Base-by-base conservation (phyloP, 2,113 vertebrate genomes). In the Scopus umbretta region DNA sequence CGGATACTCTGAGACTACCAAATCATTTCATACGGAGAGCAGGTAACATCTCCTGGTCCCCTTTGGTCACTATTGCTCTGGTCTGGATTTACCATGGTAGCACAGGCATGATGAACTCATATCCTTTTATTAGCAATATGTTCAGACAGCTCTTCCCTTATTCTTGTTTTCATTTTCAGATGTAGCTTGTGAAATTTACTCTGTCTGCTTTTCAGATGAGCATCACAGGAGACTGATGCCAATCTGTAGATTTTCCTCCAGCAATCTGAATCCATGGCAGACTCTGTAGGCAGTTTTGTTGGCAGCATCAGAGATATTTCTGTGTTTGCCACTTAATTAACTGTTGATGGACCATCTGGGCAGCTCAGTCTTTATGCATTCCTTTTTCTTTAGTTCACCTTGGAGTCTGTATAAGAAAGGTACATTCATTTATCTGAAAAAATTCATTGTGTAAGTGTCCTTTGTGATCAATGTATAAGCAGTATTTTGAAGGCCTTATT, bases 321-420 rank as follows among this genome's bases (percentile, higher is more conserved):
- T 85, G 71, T 76, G 42, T 86, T 94, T 95, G 86, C 82, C 95
- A 92, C 86, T 97, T 97, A 96, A 97, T 95, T 97, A 96, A 94
- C 91, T 97, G 87, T 95, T 96, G 97, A 96, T 88, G 58, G 80
- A 83, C 96, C 96, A 96, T 95, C 92, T 97, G 95, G 80, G 30
- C 42, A 94, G 58, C 59, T 91, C 53, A 72, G 75, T 75, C 55
- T 94, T 94, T 76, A 56, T 63, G 38, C 29, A 14, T 71, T n/a
- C 38, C 19, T 47, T 97, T 93, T 97, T 95, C 81, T 96, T 85
- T 40, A 29, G 9, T 82, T 98, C 93, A 93, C 79, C 93, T 98
- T 96, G 88, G 47, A 93, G 73, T 70, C 34, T 87, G 12, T 68
- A 36, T 78, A 45, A 72, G 52, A 49, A 92, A 92, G 71, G 56